Evolutionary conservation across 1,140 invertebrate genomes (phyloP).

Genomic region (Drosophila lini): DNA sequence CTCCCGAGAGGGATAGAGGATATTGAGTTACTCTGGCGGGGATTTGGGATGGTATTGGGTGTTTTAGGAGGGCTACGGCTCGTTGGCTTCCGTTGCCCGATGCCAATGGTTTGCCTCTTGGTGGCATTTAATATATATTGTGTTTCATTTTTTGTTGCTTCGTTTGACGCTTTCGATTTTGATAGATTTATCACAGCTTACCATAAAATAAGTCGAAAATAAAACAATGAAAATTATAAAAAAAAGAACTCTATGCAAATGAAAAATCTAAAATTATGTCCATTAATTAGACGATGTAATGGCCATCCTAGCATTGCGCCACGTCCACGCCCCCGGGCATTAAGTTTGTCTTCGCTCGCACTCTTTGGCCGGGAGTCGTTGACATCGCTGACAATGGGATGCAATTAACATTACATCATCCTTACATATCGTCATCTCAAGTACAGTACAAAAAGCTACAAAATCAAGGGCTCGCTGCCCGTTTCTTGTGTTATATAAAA

Average conservation of each 20-base stretch:
- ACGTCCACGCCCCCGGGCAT: slow-evolving; percentile 58
- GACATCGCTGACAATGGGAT: slow-evolving; percentile 48
- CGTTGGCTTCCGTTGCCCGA: slow-evolving; percentile 52
- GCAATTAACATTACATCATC: slow-evolving; percentile 59
- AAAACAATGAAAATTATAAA: slow-evolving; percentile 45
- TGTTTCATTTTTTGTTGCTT: slow-evolving; percentile 36
- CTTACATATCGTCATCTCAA: slow-evolving; percentile 49
- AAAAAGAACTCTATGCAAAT: slow-evolving; percentile 66
- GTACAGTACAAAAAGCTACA: slow-evolving; percentile 68
- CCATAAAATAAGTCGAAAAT: slow-evolving; percentile 63
- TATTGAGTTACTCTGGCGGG: slow-evolving; percentile 57
- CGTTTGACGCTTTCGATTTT: slow-evolving; percentile 76
- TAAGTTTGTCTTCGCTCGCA: slow-evolving; percentile 78
- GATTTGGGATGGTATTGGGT: slow-evolving; percentile 32
- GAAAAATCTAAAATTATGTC: slow-evolving; percentile 51
- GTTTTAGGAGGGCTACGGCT: slow-evolving; percentile 33
- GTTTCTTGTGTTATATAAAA: slow-evolving; percentile 43
- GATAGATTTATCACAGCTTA: slow-evolving; percentile 83
- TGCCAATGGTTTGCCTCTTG: slow-evolving; percentile 32
- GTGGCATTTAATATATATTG: slow-evolving; percentile 32
- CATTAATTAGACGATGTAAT: slow-evolving; percentile 57
- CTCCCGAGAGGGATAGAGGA: slow-evolving; percentile 51
- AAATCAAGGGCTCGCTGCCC: slow-evolving; percentile 24
- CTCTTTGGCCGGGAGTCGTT: slow-evolving; percentile 45
- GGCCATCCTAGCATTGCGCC: slow-evolving; percentile 31